phyloP scores from a whole-genome alignment of 2,113 vertebrate species.

The Enhydra lutris region DNA sequence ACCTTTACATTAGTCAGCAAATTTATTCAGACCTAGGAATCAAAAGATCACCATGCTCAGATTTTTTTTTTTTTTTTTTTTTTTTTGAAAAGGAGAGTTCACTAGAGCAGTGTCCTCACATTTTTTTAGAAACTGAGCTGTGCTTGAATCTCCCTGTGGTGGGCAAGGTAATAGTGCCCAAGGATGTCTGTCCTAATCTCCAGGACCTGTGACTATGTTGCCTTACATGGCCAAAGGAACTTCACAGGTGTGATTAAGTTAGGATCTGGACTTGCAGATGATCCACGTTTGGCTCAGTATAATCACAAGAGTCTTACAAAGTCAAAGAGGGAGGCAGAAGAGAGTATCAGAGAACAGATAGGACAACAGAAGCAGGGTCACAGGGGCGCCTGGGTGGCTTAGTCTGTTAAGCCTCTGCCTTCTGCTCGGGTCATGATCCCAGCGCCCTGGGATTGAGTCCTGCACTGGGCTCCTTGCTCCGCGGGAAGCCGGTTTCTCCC shows the following conservation, averaged over 20 bases:
- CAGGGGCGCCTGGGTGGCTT: not conserved
- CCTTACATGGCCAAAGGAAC: not conserved
- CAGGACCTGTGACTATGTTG: not conserved
- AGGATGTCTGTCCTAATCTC: not conserved
- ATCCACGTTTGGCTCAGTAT: not conserved
- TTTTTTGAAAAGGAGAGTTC: not conserved
- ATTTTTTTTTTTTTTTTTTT: not conserved
- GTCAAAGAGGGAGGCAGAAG: not conserved
- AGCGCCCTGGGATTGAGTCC: too few relatives aligned
- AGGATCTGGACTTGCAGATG: not conserved
- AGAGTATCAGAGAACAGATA: not conserved
- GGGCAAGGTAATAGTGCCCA: not conserved
- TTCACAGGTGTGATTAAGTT: not conserved
- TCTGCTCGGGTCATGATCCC: too few relatives aligned
- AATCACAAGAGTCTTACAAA: not conserved
- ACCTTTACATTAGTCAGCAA: not conserved
- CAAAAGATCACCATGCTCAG: not conserved
- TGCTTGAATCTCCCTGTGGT: not conserved
- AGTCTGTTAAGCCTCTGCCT: too few relatives aligned
- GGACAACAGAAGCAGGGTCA: not conserved
- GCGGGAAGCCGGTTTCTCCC: too few relatives aligned
- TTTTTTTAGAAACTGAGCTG: constrained; percentile 7
- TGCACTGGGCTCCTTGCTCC: too few relatives aligned
- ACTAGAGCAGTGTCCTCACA: not conserved
- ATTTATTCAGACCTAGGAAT: not conserved